A percentile compares a stretch with the other conserved stretches of the same genome.
phyloP scores from a whole-genome alignment of 2,113 vertebrate genomes.

The Channa argus region DNA sequence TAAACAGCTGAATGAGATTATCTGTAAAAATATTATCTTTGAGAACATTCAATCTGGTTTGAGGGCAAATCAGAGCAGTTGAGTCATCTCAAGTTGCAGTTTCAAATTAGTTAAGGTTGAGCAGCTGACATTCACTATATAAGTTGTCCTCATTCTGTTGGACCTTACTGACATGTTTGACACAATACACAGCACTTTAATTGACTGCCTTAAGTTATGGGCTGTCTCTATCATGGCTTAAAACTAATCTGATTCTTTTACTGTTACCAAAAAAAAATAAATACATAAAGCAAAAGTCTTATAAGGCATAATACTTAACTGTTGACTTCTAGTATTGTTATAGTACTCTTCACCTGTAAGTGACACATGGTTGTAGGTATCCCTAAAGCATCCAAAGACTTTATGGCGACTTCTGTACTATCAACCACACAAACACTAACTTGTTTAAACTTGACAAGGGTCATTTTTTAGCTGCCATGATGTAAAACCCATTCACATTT shows the following conservation, averaged over 20 bases:
- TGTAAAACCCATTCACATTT: no score
- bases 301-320: constrained; percentile 10
- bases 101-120: constrained; percentile 40
- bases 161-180: constrained; percentile 57
- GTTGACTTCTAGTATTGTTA: constrained; percentile 12
- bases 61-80: constrained; percentile 33
- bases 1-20: constrained; percentile 39
- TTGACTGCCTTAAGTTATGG: constrained; percentile 68
- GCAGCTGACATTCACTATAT: constrained; percentile 33
- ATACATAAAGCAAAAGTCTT: constrained; percentile 1
- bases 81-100: constrained; percentile 8
- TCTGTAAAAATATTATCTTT: constrained; percentile 15
- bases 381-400: constrained; percentile 6
- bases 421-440: constrained; percentile 7
- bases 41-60: constrained; percentile 19
- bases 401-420: background rate
- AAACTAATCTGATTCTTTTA: constrained; percentile 29
- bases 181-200: constrained; percentile 59
- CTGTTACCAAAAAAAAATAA: constrained; percentile 19
- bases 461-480: background rate
- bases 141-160: constrained; percentile 57
- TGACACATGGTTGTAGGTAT: constrained; percentile 22
- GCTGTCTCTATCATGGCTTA: constrained; percentile 31
- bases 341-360: constrained; percentile 17
- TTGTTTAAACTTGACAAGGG: background rate